Percentiles rank a stretch among this genome's conserved stretches.
Conservation (phyloP, 2,113 vertebrate genomes). For the Lophura nycthemera region DNA sequence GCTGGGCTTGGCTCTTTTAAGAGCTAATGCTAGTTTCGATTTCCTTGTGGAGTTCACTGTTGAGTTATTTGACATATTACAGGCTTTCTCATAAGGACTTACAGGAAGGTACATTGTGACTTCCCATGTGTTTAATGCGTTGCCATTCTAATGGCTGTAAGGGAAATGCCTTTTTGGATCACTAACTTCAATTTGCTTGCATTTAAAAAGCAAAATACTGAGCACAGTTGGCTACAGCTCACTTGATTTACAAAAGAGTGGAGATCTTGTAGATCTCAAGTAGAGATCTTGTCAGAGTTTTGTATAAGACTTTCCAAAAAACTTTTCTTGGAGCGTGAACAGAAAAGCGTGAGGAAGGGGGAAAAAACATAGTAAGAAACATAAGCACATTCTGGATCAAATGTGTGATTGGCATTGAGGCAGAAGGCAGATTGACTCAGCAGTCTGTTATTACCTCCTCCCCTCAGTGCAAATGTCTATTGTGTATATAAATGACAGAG, state of each 20-base stretch:
- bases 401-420: not conserved
- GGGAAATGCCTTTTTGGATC: slow-evolving; percentile 61
- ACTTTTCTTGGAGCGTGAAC: accelerated
- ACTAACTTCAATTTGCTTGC: slow-evolving; percentile 36
- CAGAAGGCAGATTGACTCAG: not conserved
- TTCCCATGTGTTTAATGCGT: slow-evolving; percentile 36
- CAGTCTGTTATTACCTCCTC: not conserved
- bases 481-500: not conserved
- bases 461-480: not conserved
- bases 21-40: not conserved
- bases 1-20: not conserved
- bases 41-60: not conserved
- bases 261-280: not conserved
- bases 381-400: not conserved
- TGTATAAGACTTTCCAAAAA: not conserved
- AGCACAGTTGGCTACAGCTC: not conserved
- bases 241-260: not conserved
- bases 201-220: not conserved
- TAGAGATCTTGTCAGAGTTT: not conserved
- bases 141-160: slow-evolving; percentile 7
- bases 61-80: not conserved
- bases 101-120: slow-evolving; percentile 23
- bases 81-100: slow-evolving; percentile 48
- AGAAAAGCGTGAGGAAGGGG: not conserved
- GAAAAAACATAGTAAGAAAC: not conserved